Conservation (phyloP, 1,140 invertebrate genomes). For the Drosophila guanche region DNA sequence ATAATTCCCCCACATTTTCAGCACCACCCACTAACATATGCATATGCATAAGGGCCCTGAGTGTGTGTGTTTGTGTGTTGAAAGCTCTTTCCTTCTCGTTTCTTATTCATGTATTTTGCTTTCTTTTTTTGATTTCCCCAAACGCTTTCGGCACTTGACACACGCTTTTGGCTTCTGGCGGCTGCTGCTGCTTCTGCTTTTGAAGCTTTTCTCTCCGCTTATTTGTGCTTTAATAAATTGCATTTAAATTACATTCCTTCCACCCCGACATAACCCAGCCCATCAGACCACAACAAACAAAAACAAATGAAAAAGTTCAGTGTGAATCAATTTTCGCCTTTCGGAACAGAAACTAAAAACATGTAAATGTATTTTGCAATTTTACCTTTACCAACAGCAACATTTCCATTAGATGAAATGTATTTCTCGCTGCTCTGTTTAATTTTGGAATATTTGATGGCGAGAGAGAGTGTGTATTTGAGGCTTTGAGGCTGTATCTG, state of each 20-base stretch:
- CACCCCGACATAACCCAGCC: not conserved
- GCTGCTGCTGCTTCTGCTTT: not conserved
- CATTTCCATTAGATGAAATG: conserved; percentile 5
- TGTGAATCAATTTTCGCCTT: no score
- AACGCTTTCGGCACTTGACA: conserved; percentile 48
- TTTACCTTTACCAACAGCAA: not conserved
- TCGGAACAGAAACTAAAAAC: no score
- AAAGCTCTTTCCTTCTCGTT: conserved; percentile 33
- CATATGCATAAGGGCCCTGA: conserved; percentile 43
- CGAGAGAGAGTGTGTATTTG: not conserved
- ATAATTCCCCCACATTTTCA: conserved; percentile 34
- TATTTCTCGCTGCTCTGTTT: conserved; percentile 10
- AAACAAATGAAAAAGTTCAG: no score
- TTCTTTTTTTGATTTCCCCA: conserved; percentile 45
- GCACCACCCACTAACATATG: conserved; percentile 27
- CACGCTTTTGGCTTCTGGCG: conserved; percentile 1
- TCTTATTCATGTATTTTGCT: conserved; percentile 47
- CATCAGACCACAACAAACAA: no score
- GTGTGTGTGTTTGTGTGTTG: conserved; percentile 14
- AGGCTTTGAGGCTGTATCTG: not conserved
- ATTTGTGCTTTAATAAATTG: conserved; percentile 72
- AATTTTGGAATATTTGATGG: conserved; percentile 23
- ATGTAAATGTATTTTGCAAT: no score
- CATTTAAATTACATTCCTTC: conserved; percentile 53
- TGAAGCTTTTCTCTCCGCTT: conserved; percentile 23